A percentile compares a stretch with the other conserved stretches of the same genome.
These are phyloP conservation scores for Drosophila rufa DNA, from an alignment of 1,140 invertebrate species.

Conservation along the genomic window DNA sequence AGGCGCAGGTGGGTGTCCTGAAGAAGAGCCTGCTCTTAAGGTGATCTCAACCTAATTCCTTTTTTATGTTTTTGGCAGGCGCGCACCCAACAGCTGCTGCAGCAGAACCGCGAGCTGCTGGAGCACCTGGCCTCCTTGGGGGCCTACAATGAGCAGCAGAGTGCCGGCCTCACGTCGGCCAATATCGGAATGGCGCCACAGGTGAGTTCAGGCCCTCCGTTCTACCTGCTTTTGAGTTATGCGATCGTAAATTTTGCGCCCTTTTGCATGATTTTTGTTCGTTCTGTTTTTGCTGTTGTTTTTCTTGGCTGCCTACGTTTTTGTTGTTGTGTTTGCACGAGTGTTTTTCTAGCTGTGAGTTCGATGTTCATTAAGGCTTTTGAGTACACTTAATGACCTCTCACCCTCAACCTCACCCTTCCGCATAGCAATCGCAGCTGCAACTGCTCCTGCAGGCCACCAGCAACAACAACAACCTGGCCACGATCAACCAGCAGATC, in stretches of 20 bases:
- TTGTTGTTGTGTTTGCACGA: conserved; percentile 58
- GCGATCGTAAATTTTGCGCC: conserved; percentile 55
- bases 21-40: background rate
- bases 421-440: conserved; percentile 68
- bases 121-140: conserved; percentile 97
- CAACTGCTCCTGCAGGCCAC: conserved; percentile 81
- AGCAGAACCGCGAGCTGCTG: conserved; percentile 97
- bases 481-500: conserved; percentile 84
- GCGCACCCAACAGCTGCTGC: conserved; percentile 95
- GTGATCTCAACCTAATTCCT: background rate
- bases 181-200: conserved; percentile 88
- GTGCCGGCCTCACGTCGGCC: conserved; percentile 85
- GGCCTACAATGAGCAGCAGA: conserved; percentile 85
- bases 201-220: conserved; percentile 82
- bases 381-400: conserved; percentile 38
- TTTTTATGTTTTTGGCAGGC: conserved; percentile 87
- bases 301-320: conserved; percentile 60
- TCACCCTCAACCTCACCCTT: conserved; percentile 9
- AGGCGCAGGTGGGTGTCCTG: conserved; percentile 91
- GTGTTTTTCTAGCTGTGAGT: conserved; percentile 32
- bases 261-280: conserved; percentile 62
- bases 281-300: conserved; percentile 41
- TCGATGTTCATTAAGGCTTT: too few relatives aligned
- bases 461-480: conserved; percentile 84
- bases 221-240: conserved; percentile 61